Evolutionary conservation across 2,113 vertebrate genomes (phyloP), one percentile per base, ranked within the genome.

Genomic region (Urocynchramus pylzowi): DNA sequence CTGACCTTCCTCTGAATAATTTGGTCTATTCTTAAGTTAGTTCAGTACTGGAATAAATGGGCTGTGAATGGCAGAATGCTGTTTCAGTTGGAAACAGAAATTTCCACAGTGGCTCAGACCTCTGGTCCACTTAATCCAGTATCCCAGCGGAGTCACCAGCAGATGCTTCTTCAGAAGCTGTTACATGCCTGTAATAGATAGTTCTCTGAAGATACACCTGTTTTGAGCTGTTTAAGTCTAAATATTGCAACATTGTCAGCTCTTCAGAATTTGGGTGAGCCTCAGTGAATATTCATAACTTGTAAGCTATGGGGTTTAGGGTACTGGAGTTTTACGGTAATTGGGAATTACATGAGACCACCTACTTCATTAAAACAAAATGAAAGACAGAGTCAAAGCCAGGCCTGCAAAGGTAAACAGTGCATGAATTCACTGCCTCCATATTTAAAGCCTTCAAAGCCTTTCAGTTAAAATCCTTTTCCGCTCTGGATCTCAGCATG

Each of bases 381-480:
- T 90, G 82, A 93, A 96, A 92, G 87, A 60, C 79, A 91, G 80
- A 96, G 92, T 93, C 89, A 96, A 97, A 96, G 63, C 73, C 87
- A 84, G 83, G 77, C 81, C 70, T 75, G 59, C 85, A 89, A 94
- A 97, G 91, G 91, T 96, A 94, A 95, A 81, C 73, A 83, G 91
- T 89, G 94, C 92, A 95, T 97, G 93, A 97, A 97, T 97, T 95
- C 92, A 91, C 91, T 95, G 83, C 94, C 86, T 95, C 91, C 87
- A 88, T 41, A 56, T 90, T 76, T 80, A 96, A 79, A 96, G 64
- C 92, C 94, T 95, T 97, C 91, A 94, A 89, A 95, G 91, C 91
- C 95, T 97, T 95, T 95, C 93, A 91, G 78, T 97, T 96, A 89
- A 97, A 97, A 95, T 95, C 84, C 87, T 95, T 96, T 94, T 96